A percentile compares a stretch with the other conserved stretches of the same genome.
These are phyloP conservation scores for Cephus spinipes DNA, from an alignment of 2,888 invertebrate species.

Conservation along the genomic window DNA sequence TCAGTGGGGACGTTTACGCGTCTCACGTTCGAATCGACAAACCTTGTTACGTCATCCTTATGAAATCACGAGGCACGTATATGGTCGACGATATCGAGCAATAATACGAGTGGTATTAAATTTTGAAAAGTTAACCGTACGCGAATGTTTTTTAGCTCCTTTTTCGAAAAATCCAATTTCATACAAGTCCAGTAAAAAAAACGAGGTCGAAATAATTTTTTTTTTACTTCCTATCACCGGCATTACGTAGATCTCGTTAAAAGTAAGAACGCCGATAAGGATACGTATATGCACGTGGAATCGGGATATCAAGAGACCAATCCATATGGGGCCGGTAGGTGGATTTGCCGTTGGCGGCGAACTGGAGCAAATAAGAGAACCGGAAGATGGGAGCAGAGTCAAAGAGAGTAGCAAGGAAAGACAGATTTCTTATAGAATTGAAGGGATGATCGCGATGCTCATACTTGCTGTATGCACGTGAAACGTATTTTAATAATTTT, in stretches of 20 bases:
- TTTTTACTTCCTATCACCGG: not conserved
- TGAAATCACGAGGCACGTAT: not conserved
- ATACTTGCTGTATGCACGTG: conserved; percentile 12
- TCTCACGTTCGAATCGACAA: not conserved
- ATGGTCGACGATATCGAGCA: not conserved
- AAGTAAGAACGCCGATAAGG: not conserved
- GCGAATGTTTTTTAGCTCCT: too few relatives aligned
- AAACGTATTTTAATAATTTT: conserved; percentile 18
- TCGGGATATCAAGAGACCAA: not conserved
- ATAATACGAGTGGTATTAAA: not conserved
- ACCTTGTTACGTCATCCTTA: not conserved
- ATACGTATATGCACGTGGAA: not conserved
- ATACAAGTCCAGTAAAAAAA: not conserved
- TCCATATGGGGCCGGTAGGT: not conserved
- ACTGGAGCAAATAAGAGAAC: not conserved
- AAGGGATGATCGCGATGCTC: conserved; percentile 1
- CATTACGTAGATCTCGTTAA: not conserved
- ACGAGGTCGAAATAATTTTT: not conserved
- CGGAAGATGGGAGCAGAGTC: not conserved
- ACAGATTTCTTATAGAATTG: not conserved
- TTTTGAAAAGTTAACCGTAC: too few relatives aligned
- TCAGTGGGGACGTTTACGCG: not conserved
- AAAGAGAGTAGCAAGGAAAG: not conserved
- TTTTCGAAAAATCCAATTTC: not conserved
- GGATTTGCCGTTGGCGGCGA: not conserved